Base-by-base conservation (phyloP, 2,888 invertebrate species). In the Drosophila infuscata region DNA sequence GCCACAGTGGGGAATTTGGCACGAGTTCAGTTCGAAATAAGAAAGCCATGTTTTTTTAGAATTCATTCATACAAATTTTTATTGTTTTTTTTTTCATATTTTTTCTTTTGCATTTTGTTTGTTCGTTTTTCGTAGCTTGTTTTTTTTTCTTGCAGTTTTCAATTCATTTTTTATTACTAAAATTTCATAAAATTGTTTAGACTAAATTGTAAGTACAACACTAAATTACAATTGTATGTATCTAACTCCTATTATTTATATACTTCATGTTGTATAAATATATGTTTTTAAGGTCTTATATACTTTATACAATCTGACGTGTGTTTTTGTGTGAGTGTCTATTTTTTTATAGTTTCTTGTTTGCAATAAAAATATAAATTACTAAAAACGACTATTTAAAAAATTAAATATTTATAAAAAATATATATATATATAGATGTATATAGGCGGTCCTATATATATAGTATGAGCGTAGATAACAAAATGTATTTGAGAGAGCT, bases 11-110 rank as follows among this genome's bases (percentile, higher is more conserved):
- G 38, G 4, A 43, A 64, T 5, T 58, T 43, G 12, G 11, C 25
- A 35, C 17, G 20, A 9, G 54, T 11, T 29, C 36, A 36, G 17
- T 38, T 29, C 32, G 17, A 56, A 88, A 79, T 87, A 82, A 86
- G 29, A 83, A 91, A 78, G 64, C 70, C 15, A 63, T 70, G 60
- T 38, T 74, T 86, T 6, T 6, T 91, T 79, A 81, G 79, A 91
- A 89, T 91, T 91, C 91, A 91, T 91, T 91, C 91, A 91, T 91
- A 92, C 82, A 91, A 91, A 91, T 91, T 90, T 91, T 91, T 88
- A 84, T 84, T 86, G 76, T 81, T 86, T 90, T 81, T 87, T 85
- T 85, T 90, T 92, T 83, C 62, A 70, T 80, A 61, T 78, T 82
- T 89, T 91, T 83, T 84, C 63, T 72, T 80, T 81, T 81, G 76